Evolutionary conservation across 2,888 invertebrate genomes (phyloP), one percentile per base, ranked within the genome.

Genomic region (Pachliopta kotzebuea): DNA sequence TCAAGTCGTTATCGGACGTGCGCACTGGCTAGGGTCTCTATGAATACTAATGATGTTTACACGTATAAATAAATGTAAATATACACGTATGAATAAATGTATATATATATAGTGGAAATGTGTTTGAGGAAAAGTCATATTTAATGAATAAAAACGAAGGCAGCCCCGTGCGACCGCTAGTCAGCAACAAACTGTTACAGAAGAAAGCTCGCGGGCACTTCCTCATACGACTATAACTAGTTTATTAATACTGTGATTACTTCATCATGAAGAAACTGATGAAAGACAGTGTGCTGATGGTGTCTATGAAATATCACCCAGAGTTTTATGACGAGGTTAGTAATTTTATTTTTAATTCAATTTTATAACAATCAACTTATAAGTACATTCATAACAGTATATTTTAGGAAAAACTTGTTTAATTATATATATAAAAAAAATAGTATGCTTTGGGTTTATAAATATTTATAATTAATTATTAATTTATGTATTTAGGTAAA

Each of bases 231-330:
- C 21, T 14, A 29, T 9, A 60, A 45, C 49, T n/a, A 4, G 6
- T 55, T 26, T n/a, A 37, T 4, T 37, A 11, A n/a, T n/a, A 20
- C 20, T 20, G 31, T 37, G 31, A 42, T 20, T 56, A 11, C 20
- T 17, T 42, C 11, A 61, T 26, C 9, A 60, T 58, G 59, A 37
- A 63, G n/a, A 67, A 68, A 63, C 65, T 71, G 62, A 55, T 67
- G 68, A 68, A 70, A 23, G 65, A 68, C 6, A 67, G 67, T 63
- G 68, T 71, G 18, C 64, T 70, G 50, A 54, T 65, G 50, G 68
- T 73, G 37, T 71, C 73, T 2, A 56, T 74, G 60, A 71, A 70
- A 52, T 72, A 72, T 66, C 67, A 49, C 11, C 59, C 69, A 21
- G 60, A 66, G 31, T 62, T 67, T 49, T 67, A 63, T n/a, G 68